These are phyloP conservation scores for Drosophila ustulata DNA, from an alignment of 2,888 invertebrate species.

Conservation along the genomic window DNA sequence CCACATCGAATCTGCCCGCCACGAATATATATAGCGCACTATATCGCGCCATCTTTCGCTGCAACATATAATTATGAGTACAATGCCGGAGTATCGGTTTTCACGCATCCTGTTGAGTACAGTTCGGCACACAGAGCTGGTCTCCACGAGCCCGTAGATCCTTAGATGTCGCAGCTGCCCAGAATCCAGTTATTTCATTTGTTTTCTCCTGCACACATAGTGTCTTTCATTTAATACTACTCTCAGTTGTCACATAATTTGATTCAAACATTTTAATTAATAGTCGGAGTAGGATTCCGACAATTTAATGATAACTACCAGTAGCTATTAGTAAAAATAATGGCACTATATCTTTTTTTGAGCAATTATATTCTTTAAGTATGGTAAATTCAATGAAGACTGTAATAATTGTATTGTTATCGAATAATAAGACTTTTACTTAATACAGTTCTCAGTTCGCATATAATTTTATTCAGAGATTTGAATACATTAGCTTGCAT, in stretches of 20 bases:
- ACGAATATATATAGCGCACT: slow-evolving; percentile 19
- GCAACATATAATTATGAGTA: slow-evolving; percentile 68
- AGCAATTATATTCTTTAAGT: too few relatives aligned
- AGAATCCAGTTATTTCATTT: slow-evolving; percentile 9
- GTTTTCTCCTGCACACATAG: background rate
- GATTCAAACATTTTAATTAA: background rate
- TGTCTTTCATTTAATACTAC: background rate
- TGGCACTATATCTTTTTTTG: too few relatives aligned
- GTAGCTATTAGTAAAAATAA: too few relatives aligned
- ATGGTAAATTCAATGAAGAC: too few relatives aligned
- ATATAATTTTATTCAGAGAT: too few relatives aligned
- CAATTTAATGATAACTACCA: too few relatives aligned
- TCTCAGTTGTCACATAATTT: slow-evolving; percentile 31
- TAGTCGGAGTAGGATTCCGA: too few relatives aligned
- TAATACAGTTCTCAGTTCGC: too few relatives aligned
- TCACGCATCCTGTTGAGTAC: slow-evolving; percentile 68
- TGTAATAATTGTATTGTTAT: too few relatives aligned
- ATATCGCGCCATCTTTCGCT: slow-evolving; percentile 39
- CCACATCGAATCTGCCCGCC: slow-evolving; percentile 17
- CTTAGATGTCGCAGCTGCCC: slow-evolving; percentile 35
- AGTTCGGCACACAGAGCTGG: background rate
- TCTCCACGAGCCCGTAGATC: slow-evolving; percentile 3
- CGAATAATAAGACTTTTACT: too few relatives aligned
- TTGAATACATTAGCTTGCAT: too few relatives aligned
- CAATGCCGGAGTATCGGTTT: slow-evolving; percentile 71